A percentile compares a stretch with the other conserved stretches of the same genome.
These are phyloP conservation scores for Polydrusus cervinus DNA, from an alignment of 2,888 invertebrate species.

Conservation along the genomic window DNA sequence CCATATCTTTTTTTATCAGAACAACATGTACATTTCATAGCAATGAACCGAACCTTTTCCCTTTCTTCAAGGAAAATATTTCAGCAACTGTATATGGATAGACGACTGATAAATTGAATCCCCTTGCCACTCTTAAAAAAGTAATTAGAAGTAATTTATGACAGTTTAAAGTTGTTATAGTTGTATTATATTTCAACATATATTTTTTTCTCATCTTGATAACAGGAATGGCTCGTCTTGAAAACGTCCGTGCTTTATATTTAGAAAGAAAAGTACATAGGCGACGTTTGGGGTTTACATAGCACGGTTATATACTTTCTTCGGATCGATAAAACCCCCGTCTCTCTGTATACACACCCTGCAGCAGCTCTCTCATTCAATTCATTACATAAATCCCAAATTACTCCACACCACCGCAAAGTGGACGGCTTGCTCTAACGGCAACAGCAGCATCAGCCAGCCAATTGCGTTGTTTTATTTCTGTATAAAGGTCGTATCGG, in stretches of 20 bases:
- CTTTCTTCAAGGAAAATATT: too few relatives aligned
- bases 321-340: slow-evolving; percentile 54
- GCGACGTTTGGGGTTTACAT: slow-evolving; percentile 54
- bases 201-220: slow-evolving; percentile 6
- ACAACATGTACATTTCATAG: too few relatives aligned
- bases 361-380: slow-evolving; percentile 56
- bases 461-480: slow-evolving; percentile 54
- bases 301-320: slow-evolving; percentile 54
- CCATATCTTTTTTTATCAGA: too few relatives aligned
- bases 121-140: too few relatives aligned
- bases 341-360: slow-evolving; percentile 55
- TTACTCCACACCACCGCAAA: slow-evolving; percentile 56
- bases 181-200: neutral
- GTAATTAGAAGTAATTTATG: too few relatives aligned
- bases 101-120: too few relatives aligned
- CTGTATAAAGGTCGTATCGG: slow-evolving; percentile 50
- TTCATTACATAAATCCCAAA: slow-evolving; percentile 56
- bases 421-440: slow-evolving; percentile 53
- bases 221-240: slow-evolving; percentile 39
- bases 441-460: slow-evolving; percentile 48
- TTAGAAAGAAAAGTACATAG: slow-evolving; percentile 54
- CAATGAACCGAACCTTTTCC: too few relatives aligned
- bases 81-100: too few relatives aligned
- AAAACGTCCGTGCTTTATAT: slow-evolving; percentile 50
- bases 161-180: too few relatives aligned